phyloP scores from a whole-genome alignment of 2,888 invertebrate species.

The Latheticus oryzae region DNA sequence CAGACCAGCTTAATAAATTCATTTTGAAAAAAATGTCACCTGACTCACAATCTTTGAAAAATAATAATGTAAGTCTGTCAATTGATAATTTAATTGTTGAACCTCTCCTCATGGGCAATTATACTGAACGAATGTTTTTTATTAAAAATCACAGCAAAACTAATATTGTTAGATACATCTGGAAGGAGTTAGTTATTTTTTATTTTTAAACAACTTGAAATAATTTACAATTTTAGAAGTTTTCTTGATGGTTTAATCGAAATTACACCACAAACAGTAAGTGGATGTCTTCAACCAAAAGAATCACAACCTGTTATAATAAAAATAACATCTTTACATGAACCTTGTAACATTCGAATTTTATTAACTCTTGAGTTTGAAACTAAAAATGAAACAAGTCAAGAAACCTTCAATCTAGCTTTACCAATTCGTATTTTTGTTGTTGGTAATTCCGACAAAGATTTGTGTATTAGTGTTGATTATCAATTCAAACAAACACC shows the following conservation, averaged over 20 bases:
- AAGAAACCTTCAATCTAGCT: conserved; percentile 53
- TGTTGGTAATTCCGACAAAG: conserved; percentile 54
- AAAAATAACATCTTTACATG: conserved; percentile 56
- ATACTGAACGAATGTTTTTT: conserved; percentile 60
- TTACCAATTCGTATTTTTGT: conserved; percentile 57
- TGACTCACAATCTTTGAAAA: neutral
- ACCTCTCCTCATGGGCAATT: conserved; percentile 57
- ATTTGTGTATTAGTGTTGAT: conserved; percentile 49
- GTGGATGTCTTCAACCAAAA: conserved; percentile 61
- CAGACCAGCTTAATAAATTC: neutral
- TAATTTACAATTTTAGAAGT: conserved; percentile 50
- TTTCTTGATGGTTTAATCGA: conserved; percentile 54
- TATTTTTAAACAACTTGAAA: neutral
- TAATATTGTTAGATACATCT: conserved; percentile 60
- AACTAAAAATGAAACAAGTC: no score
- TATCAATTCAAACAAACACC: conserved; percentile 58
- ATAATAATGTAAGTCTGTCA: conserved; percentile 55
- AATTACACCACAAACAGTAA: conserved; percentile 52
- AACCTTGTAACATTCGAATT: conserved; percentile 56
- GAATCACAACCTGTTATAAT: conserved; percentile 60
- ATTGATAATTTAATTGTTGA: conserved; percentile 59
- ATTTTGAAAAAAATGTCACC: neutral
- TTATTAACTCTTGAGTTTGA: conserved; percentile 61
- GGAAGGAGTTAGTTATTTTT: conserved; percentile 59
- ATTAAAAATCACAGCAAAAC: conserved; percentile 61